These are phyloP conservation scores for Kryptolebias ocellatus DNA, from an alignment of 2,797 vertebrate genomes.

Conservation along the genomic window DNA sequence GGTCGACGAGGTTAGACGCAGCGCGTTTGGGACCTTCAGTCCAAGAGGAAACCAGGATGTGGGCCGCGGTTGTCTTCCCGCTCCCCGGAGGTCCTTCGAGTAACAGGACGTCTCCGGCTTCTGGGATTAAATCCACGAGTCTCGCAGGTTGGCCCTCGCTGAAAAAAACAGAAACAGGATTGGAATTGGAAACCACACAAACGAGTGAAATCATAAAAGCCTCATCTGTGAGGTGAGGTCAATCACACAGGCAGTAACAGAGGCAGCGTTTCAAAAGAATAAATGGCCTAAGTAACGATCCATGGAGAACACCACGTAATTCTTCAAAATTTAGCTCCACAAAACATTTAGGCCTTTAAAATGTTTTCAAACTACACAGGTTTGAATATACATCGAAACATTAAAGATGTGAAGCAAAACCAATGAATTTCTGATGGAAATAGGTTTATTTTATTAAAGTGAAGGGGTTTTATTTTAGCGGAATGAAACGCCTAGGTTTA, in stretches of 20 bases:
- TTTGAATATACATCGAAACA: no score
- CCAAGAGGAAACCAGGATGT: slow-evolving; percentile 60
- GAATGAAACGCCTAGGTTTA: neutral
- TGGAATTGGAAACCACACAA: neutral
- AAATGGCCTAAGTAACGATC: neutral
- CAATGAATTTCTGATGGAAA: no score
- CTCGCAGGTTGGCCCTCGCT: slow-evolving; percentile 51
- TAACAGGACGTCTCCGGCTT: slow-evolving; percentile 39
- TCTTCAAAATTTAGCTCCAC: neutral
- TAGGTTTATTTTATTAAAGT: no score
- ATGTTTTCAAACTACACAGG: neutral
- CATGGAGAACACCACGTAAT: neutral
- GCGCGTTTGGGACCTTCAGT: slow-evolving; percentile 6
- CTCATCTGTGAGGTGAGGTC: neutral
- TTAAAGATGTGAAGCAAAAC: no score
- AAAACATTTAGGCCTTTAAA: neutral
- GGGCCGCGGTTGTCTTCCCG: slow-evolving; percentile 48
- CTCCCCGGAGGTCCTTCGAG: slow-evolving; percentile 54
- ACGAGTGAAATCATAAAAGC: neutral
- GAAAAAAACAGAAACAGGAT: slow-evolving; percentile 18
- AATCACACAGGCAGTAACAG: neutral
- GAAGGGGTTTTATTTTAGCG: neutral
- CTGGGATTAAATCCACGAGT: slow-evolving; percentile 55
- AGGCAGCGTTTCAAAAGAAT: neutral
- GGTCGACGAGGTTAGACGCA: slow-evolving; percentile 19